Conservation (phyloP, 1,140 invertebrate species). For the Magallana gigas region DNA sequence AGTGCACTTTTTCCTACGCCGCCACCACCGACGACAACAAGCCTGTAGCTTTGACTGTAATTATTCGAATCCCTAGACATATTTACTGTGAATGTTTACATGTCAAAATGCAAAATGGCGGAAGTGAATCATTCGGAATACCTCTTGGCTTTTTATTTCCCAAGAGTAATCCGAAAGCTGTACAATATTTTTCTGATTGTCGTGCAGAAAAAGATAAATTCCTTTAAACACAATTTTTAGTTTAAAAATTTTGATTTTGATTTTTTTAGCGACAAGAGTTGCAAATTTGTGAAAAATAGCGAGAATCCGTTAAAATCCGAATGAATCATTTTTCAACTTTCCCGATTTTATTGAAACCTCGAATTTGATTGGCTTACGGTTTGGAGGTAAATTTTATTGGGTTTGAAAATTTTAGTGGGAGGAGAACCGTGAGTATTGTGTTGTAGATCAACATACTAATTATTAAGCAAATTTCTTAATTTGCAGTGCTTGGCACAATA, state of each 20-base stretch:
- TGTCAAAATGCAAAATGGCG: slow-evolving; percentile 53
- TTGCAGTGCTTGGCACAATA: too few relatives aligned
- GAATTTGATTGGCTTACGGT: not conserved
- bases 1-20: slow-evolving; percentile 99
- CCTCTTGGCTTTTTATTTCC: not conserved
- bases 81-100: slow-evolving; percentile 47
- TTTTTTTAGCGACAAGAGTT: too few relatives aligned
- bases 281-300: too few relatives aligned
- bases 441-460: too few relatives aligned
- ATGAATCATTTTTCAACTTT: too few relatives aligned
- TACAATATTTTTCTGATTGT: too few relatives aligned
- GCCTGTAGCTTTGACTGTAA: slow-evolving; percentile 88
- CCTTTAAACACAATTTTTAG: too few relatives aligned
- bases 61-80: slow-evolving; percentile 72
- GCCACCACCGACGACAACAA: slow-evolving; percentile 98
- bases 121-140: slow-evolving; percentile 48
- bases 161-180: not conserved
- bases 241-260: too few relatives aligned
- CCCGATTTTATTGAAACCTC: not conserved
- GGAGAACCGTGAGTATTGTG: not conserved
- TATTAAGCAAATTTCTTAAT: too few relatives aligned
- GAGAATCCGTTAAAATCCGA: too few relatives aligned
- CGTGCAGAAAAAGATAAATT: too few relatives aligned
- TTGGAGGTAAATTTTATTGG: slow-evolving; percentile 14
- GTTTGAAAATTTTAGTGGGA: not conserved